Percentiles rank a stretch among this genome's conserved stretches.
Conservation (phyloP, 2,797 vertebrate species). For the Zenarchopterus dispar region DNA sequence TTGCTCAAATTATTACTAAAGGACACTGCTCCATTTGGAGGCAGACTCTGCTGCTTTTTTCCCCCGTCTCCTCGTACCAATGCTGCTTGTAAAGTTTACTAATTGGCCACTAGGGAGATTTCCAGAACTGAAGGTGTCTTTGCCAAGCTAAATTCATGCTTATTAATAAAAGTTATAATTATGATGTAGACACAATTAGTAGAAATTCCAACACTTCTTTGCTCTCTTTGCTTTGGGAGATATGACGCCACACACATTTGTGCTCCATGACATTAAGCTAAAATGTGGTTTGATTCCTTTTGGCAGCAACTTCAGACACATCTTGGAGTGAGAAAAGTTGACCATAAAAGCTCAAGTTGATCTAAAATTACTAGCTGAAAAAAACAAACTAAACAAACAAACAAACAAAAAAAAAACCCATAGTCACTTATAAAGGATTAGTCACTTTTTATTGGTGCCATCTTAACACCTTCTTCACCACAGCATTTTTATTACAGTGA, state of each 20-base stretch:
- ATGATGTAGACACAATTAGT: slow-evolving; percentile 39
- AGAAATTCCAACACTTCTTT: slow-evolving; percentile 24
- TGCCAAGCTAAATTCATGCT: slow-evolving; percentile 33
- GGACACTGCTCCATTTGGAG: slow-evolving; percentile 22
- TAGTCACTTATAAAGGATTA: too few relatives aligned
- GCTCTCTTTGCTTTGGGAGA: background rate
- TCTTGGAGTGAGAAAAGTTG: slow-evolving; percentile 12
- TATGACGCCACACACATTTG: background rate
- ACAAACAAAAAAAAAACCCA: too few relatives aligned
- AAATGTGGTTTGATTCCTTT: background rate
- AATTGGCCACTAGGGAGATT: slow-evolving; percentile 65
- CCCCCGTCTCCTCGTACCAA: slow-evolving; percentile 33
- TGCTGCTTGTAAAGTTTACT: slow-evolving; percentile 50
- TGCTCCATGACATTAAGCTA: background rate
- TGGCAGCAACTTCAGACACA: slow-evolving; percentile 14
- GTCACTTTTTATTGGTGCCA: too few relatives aligned
- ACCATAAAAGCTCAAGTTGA: slow-evolving; percentile 9
- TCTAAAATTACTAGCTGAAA: background rate
- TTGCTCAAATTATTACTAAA: slow-evolving; percentile 42
- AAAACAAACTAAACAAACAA: too few relatives aligned
- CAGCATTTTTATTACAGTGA: too few relatives aligned
- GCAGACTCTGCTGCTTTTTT: slow-evolving; percentile 31
- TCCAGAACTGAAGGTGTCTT: slow-evolving; percentile 37
- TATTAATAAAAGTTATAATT: slow-evolving; percentile 44
- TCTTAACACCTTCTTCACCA: too few relatives aligned